Evolutionary conservation across 2,797 vertebrate species (phyloP), one percentile per base, ranked within the genome.

Genomic region (Petrocephalus schoutedeni): DNA sequence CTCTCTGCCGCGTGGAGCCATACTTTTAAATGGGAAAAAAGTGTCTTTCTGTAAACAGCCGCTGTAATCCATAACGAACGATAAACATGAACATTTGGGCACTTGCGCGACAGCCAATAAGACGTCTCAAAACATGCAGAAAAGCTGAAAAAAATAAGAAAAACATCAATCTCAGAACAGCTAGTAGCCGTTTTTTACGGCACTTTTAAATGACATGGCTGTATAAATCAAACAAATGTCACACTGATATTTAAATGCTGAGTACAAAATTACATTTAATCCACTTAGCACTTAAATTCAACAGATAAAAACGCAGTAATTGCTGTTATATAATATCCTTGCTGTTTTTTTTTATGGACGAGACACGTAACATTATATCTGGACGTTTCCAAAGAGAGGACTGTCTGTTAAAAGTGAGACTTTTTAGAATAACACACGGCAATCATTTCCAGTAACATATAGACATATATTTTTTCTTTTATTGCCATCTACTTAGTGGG

Each of bases 171-270:
- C 23, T 57, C 83, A 19, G 23, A 57, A 85, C 9, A 56, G 10
- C 53, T 6, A 85, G 51, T 32, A 19, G 5, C 83, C 14, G 21
- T 57, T 57, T 85, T 85, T 28, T 23, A 83, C 12, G n/a, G 86
- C 57, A 90, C 88, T 91, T 85, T 51, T 90, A 90, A 88, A 82
- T 90, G 88, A 89, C 89, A 88, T 91, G 91, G 91, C 93, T 92
- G 89, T 56, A 84, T 58, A 61, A 88, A 88, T 45, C 89, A 82
- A 89, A 90, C 85, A 90, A 28, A 32, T 53, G 89, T 90, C 36
- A 53, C 77, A 49, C 64, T 58, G 90, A 88, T 90, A 90, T 92
- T 92, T 89, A 92, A 92, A 92, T 80, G 61, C 56, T 9, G 59
- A 59, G 71, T 19, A 86, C 86, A 86, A 7, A 88, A 91, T 90